A percentile compares a stretch with the other conserved stretches of the same genome.
These are phyloP conservation scores for Characodon lateralis DNA, from an alignment of 2,797 vertebrate species.

Conservation along the genomic window DNA sequence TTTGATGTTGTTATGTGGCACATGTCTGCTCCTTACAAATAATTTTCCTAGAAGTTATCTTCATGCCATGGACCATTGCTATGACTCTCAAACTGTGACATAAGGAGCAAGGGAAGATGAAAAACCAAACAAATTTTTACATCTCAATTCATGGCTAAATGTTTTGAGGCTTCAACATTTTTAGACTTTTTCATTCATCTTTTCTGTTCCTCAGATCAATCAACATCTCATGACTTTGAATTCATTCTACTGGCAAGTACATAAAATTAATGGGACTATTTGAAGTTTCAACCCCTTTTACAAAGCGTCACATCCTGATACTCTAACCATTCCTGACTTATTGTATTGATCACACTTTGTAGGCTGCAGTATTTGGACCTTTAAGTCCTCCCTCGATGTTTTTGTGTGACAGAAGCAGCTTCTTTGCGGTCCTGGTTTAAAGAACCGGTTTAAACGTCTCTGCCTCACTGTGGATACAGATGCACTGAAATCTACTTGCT, in stretches of 20 bases:
- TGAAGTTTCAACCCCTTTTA: no score
- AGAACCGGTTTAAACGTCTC: neutral
- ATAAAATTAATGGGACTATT: neutral
- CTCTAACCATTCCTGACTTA: no score
- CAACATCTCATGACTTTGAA: neutral
- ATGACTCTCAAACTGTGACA: neutral
- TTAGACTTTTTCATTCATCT: neutral
- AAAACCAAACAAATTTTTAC: neutral
- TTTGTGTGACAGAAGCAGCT: neutral
- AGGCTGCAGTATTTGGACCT: neutral
- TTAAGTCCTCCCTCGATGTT: neutral
- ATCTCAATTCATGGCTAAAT: neutral
- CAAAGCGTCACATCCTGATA: no score
- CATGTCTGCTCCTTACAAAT: neutral
- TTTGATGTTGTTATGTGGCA: neutral
- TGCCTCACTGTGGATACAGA: neutral
- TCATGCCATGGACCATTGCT: neutral
- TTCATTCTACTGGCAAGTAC: neutral
- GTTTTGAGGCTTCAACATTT: neutral
- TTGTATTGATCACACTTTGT: no score
- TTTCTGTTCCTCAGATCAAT: neutral
- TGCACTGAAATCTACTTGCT: neutral
- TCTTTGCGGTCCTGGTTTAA: neutral
- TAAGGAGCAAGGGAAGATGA: neutral
- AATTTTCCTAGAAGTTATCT: neutral